Evolutionary conservation across 2,113 vertebrate species (phyloP), one percentile per base, ranked within the genome.

Genomic region (Etia nguti): DNA sequence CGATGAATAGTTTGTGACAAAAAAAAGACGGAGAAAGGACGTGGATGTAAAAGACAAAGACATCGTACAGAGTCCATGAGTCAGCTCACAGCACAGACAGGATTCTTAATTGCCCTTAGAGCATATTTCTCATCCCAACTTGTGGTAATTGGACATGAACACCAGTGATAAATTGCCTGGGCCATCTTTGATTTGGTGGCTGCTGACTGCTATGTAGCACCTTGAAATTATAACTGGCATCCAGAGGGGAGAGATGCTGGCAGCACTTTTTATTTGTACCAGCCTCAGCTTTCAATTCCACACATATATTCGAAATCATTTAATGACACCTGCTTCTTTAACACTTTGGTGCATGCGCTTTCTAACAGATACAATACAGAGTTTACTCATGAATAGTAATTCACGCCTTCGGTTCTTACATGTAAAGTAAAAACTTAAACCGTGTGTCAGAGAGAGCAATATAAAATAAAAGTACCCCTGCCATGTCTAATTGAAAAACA

Each of bases 61-160:
- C 56, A 41, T 91, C 73, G 59, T 75, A 43, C 7, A 16, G 6
- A 86, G 83, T 81, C 80, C 88, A 85, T 75, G 89, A 92, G 83
- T 89, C 90, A 86, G 41, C 84, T 88, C 86, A 90, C 93, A 87
- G 84, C 46, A 86, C 70, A 68, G 93, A 84, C 92, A 84, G 87
- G 88, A 60, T 85, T 90, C 87, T 90, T 93, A 94, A 95, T 93
- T 93, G 90, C 84, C 89, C 89, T 89, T 68, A 83, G 86, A 92
- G 86, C 90, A 75, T 80, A 92, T 92, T 93, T 90, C 91, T 92
- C 91, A 92, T 93, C 91, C 88, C 86, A 87, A 68, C 85, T 80
- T 59, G 88, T 83, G 87, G 83, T 93, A 91, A 94, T 93, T 93
- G 93, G 93, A 94, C 90, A 59, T 91, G 87, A 94, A 87, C 84